Percentiles rank a stretch among this genome's conserved stretches.
Evolutionary conservation across 2,797 vertebrate species (phyloP).

Genomic region (Ptychadena robeensis): DNA sequence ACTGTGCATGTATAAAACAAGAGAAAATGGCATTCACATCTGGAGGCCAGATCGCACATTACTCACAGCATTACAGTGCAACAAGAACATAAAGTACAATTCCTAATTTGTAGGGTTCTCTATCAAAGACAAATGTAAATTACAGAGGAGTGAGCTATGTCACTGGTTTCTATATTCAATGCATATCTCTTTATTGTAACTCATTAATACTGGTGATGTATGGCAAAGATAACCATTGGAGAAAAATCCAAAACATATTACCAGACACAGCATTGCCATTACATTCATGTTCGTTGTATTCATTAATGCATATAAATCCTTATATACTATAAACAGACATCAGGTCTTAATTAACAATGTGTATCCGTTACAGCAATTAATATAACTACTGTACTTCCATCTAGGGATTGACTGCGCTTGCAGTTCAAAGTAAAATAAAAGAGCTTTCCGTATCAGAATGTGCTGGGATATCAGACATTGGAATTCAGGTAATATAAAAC

Average conservation of each 20-base stretch:
- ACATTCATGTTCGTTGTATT: too few relatives aligned
- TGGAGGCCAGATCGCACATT: constrained; percentile 67
- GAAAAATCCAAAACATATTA: too few relatives aligned
- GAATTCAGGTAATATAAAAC: constrained; percentile 68
- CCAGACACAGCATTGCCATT: too few relatives aligned
- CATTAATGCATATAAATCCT: not conserved
- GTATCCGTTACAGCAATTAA: not conserved
- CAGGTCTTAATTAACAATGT: not conserved
- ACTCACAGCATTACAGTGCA: constrained; percentile 50
- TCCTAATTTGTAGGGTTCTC: constrained; percentile 54
- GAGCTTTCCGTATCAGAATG: constrained; percentile 78
- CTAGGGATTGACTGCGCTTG: constrained; percentile 75
- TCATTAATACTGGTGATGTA: not conserved
- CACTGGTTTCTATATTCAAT: constrained; percentile 28
- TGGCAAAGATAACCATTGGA: too few relatives aligned
- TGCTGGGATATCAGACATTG: constrained; percentile 73
- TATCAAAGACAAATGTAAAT: constrained; percentile 24
- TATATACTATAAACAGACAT: not conserved
- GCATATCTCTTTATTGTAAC: not conserved
- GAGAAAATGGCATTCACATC: constrained; percentile 66
- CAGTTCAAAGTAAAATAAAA: constrained; percentile 70
- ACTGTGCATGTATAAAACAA: constrained; percentile 61
- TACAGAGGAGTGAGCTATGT: not conserved
- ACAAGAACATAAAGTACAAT: constrained; percentile 38
- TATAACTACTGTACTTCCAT: constrained; percentile 14